phyloP scores from a whole-genome alignment of 2,797 vertebrate genomes.

The Sebastes jordani region DNA sequence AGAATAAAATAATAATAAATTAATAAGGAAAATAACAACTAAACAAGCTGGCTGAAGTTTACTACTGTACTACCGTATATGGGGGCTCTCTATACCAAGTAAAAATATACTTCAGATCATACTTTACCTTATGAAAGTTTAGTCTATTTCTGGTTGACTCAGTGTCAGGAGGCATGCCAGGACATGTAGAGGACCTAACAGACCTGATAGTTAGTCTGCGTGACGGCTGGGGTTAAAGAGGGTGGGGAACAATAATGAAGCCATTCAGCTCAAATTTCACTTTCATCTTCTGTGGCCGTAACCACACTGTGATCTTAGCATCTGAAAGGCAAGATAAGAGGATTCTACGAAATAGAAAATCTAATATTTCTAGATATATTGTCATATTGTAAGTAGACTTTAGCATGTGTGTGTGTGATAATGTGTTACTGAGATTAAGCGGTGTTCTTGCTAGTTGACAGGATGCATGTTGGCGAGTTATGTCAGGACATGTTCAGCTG shows the following conservation, averaged over 20 bases:
- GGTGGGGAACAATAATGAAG: slow-evolving; percentile 21
- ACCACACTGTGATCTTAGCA: background rate
- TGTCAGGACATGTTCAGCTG: slow-evolving; percentile 51
- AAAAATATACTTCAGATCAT: background rate
- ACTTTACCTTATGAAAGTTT: background rate
- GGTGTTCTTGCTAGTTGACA: slow-evolving; percentile 1
- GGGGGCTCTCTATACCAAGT: background rate
- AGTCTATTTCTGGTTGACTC: slow-evolving; percentile 31
- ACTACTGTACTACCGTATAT: background rate
- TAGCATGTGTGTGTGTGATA: background rate
- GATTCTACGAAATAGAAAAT: background rate
- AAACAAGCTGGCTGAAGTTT: background rate
- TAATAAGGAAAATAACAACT: background rate
- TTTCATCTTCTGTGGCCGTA: background rate
- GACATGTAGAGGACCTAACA: slow-evolving; percentile 42
- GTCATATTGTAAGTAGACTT: background rate
- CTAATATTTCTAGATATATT: background rate
- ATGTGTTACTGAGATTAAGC: background rate
- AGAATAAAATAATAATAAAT: no score
- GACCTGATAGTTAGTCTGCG: slow-evolving; percentile 7
- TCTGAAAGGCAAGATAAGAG: background rate
- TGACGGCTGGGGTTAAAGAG: slow-evolving; percentile 15
- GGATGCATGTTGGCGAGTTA: background rate
- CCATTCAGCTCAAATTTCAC: slow-evolving; percentile 34
- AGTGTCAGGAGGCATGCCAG: slow-evolving; percentile 44